phyloP scores from a whole-genome alignment of 1,140 invertebrate species.

The Antheraea mylitta region DNA sequence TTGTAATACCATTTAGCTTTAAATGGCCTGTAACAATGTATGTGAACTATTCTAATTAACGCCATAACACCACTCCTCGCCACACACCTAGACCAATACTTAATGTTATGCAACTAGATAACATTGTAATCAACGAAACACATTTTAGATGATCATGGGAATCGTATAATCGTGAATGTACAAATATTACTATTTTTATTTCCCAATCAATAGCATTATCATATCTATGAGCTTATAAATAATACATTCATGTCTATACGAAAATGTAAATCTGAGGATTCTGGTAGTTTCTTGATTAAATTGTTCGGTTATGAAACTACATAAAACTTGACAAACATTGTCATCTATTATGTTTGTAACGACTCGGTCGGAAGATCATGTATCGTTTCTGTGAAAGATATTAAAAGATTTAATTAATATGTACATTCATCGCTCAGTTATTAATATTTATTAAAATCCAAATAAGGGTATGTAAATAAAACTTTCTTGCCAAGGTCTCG shows the following conservation, averaged over 20 bases:
- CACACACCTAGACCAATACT: constrained; percentile 34
- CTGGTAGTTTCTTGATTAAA: background rate
- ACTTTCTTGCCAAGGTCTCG: no score
- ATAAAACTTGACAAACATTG: background rate
- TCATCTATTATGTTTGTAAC: background rate
- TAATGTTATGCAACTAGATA: background rate
- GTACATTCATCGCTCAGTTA: no score
- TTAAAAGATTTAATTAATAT: background rate
- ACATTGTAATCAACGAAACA: background rate
- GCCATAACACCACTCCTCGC: constrained; percentile 24
- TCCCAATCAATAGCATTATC: constrained; percentile 15
- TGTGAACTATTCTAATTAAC: constrained; percentile 55
- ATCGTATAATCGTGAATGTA: constrained; percentile 1
- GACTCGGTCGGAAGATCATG: background rate
- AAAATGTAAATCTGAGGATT: background rate
- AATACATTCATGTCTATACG: constrained; percentile 2
- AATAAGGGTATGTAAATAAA: no score
- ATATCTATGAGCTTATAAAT: constrained; percentile 15
- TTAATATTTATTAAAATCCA: no score
- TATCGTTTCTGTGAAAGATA: background rate
- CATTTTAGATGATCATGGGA: constrained; percentile 1
- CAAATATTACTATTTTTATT: constrained; percentile 18
- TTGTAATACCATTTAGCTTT: background rate
- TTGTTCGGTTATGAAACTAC: background rate
- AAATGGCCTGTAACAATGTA: constrained; percentile 26